A percentile compares a stretch with the other conserved stretches of the same genome.
These are phyloP conservation scores for Lepidocyrtoides sp. DNA, from an alignment of 2,888 invertebrate genomes.

Conservation along the genomic window DNA sequence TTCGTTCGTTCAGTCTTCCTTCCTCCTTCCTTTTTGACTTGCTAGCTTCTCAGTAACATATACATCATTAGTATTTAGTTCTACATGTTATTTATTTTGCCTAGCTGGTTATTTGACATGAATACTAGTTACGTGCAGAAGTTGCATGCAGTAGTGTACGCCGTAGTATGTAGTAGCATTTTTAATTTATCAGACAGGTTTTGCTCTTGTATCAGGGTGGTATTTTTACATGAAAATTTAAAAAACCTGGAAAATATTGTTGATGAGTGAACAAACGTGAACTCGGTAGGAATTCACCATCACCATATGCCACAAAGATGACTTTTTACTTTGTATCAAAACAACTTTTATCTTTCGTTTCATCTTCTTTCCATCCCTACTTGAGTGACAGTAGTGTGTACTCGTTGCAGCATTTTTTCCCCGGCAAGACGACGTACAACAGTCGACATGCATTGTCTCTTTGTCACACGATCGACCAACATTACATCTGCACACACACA, in stretches of 20 bases:
- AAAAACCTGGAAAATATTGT: conserved; percentile 58
- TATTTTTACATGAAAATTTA: conserved; percentile 42
- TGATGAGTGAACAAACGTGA: conserved; percentile 53
- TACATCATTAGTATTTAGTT: conserved; percentile 29
- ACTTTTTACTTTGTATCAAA: conserved; percentile 29
- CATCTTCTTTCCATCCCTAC: background rate
- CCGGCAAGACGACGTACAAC: background rate
- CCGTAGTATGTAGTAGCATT: background rate
- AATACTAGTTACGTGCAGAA: background rate
- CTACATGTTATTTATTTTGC: background rate
- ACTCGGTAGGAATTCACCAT: conserved; percentile 52
- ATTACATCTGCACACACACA: background rate
- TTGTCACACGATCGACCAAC: conserved; percentile 17
- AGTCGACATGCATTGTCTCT: background rate
- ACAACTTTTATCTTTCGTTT: conserved; percentile 23
- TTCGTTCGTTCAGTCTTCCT: background rate
- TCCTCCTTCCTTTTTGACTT: background rate
- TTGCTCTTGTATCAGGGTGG: conserved; percentile 19
- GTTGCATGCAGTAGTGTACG: background rate
- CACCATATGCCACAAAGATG: conserved; percentile 34
- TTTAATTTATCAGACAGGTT: conserved; percentile 57
- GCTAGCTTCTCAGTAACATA: background rate
- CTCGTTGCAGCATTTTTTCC: background rate
- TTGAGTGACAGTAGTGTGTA: background rate
- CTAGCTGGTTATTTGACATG: conserved; percentile 40